Evolutionary conservation across 2,888 invertebrate genomes (phyloP), one percentile per base, ranked within the genome.

Genomic region (Dermolepida albohirtum): DNA sequence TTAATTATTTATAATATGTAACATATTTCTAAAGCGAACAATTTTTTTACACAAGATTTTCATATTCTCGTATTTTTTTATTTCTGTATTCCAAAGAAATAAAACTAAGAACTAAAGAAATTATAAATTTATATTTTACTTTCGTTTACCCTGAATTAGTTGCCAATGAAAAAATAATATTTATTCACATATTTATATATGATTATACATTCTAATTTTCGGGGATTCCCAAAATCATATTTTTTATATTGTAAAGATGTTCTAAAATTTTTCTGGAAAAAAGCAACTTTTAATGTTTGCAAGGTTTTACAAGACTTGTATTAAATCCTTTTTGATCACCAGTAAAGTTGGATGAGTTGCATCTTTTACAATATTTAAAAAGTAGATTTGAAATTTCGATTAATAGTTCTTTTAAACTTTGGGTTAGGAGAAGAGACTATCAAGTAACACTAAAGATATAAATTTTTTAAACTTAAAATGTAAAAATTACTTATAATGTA

Each of bases 71-170:
- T 50, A 14, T 49, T 40, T 50, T 62, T 49, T 63, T 12, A 12
- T 29, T 29, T 47, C 34, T 34, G 14, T 10, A 29, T 54, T 54
- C 16, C 8, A 22, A 51, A 8, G 34, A 5, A 34, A 39, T 27
- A 22, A 8, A n/a, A n/a, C n/a, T n/a, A 22, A 22, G n/a, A 34
- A 17, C n/a, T 41, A 49, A 64, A 40, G 16, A 64, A 64, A 50
- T 39, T 14, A 49, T 17, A 27, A 17, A 43, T 62, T 62, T 22
- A 50, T 64, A 29, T 64, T 50, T n/a, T 39, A 49, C 40, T 64
- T 66, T 39, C 34, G 17, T 27, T 79, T 79, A 80, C 80, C 80
- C 80, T 79, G 79, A 79, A 78, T 74, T 72, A 74, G 77, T 78
- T 76, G 78, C 78, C 78, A 74, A 76, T 76, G 73, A 66, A 73